A percentile compares a stretch with the other conserved stretches of the same genome.
These are phyloP conservation scores for Chaunax sp. DNA, from an alignment of 2,797 vertebrate genomes.

Conservation along the genomic window DNA sequence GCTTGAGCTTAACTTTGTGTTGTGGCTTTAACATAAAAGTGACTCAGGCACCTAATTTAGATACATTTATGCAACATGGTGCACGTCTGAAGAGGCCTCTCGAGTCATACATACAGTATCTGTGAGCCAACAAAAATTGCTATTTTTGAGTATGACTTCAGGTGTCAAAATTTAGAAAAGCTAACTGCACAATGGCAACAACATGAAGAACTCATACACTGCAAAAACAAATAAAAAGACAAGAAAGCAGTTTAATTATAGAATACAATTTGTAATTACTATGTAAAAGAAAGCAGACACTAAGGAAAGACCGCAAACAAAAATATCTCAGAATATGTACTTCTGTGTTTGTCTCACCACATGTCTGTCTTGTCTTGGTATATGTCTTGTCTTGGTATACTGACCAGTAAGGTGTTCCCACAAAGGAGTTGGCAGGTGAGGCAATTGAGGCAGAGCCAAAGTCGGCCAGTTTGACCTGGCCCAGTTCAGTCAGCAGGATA, in stretches of 20 bases:
- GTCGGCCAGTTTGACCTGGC: slow-evolving; percentile 98
- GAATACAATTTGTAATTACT: background rate
- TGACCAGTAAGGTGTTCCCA: slow-evolving; percentile 99
- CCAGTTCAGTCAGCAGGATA: slow-evolving; percentile 97
- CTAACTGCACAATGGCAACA: background rate
- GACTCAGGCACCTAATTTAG: background rate
- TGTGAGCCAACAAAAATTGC: background rate
- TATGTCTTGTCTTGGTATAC: slow-evolving; percentile 52
- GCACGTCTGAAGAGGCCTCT: too few relatives aligned
- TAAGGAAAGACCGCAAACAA: background rate
- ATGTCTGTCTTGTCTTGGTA: background rate
- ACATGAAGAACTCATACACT: background rate
- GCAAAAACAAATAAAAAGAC: background rate
- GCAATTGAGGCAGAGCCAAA: slow-evolving; percentile 97
- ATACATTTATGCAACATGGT: background rate
- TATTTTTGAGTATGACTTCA: background rate
- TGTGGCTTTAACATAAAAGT: background rate
- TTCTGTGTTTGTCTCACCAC: background rate
- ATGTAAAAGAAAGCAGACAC: background rate
- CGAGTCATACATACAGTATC: background rate
- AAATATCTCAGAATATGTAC: background rate
- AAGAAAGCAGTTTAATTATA: background rate
- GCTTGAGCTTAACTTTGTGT: background rate
- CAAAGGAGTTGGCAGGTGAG: slow-evolving; percentile 98
- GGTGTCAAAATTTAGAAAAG: background rate